A percentile compares a stretch with the other conserved stretches of the same genome.
Conservation (phyloP, 2,888 invertebrate genomes). For the Heliconius aoede region DNA sequence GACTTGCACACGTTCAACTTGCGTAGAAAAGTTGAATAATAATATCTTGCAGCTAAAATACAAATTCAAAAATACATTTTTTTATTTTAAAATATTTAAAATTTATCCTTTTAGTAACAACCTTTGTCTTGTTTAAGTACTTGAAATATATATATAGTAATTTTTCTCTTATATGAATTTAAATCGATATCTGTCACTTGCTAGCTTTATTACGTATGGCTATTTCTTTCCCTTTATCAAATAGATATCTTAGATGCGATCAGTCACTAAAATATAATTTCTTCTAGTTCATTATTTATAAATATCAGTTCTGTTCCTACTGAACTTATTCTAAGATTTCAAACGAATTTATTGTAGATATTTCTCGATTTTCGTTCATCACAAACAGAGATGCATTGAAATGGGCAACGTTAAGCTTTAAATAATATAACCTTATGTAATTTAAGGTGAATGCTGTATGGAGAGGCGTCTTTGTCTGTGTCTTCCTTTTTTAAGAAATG, state of each 20-base stretch:
- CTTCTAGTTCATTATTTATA: background rate
- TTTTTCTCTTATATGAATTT: background rate
- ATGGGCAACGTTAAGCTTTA: conserved; percentile 26
- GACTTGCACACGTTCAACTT: no score
- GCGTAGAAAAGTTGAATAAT: no score
- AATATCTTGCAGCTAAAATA: no score
- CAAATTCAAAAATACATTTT: no score
- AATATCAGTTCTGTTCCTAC: conserved; percentile 17
- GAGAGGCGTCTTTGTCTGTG: conserved; percentile 23
- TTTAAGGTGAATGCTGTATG: conserved; percentile 17
- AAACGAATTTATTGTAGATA: conserved; percentile 26
- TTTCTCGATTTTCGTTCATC: background rate
- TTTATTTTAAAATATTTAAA: no score
- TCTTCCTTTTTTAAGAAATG: conserved; percentile 5
- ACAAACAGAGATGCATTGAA: conserved; percentile 25
- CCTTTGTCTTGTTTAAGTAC: background rate
- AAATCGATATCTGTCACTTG: background rate
- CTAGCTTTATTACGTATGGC: background rate
- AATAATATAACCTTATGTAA: conserved; percentile 23
- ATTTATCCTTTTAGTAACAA: no score
- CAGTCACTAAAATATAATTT: background rate
- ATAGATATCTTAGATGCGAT: background rate
- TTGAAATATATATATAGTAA: background rate
- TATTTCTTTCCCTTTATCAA: no score
- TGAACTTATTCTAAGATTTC: conserved; percentile 15